These are phyloP conservation scores for Frankliniella fusca DNA, from an alignment of 2,888 invertebrate species.

Conservation along the genomic window DNA sequence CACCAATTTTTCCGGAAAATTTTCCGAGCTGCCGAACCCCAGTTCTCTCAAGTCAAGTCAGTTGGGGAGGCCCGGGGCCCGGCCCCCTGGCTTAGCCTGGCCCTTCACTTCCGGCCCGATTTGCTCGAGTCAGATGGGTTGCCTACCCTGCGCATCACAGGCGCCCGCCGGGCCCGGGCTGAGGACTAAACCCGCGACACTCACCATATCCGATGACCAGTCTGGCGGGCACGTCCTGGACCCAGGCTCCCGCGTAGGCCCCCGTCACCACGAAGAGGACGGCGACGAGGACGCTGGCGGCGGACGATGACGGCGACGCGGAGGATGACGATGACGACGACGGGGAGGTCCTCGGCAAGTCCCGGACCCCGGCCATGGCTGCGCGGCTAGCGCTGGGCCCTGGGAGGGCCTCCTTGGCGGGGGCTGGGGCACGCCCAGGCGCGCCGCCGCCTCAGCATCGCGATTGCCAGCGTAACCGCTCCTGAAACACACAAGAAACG, in stretches of 20 bases:
- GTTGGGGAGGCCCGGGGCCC: no score
- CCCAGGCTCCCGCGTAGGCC: neutral
- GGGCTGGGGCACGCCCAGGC: neutral
- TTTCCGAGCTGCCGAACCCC: no score
- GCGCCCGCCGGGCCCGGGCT: no score
- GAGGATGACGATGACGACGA: neutral
- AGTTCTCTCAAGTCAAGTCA: no score
- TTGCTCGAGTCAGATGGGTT: no score
- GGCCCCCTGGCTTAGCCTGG: no score
- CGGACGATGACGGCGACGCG: neutral
- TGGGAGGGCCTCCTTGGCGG: neutral
- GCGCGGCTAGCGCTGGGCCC: neutral
- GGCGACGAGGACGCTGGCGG: neutral
- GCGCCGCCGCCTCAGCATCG: conserved; percentile 8
- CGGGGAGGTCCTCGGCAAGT: neutral
- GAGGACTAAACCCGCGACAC: neutral
- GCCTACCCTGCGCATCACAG: no score
- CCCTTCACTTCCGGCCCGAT: no score
- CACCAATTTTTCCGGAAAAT: no score
- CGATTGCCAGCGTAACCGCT: neutral
- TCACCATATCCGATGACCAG: conserved; percentile 8
- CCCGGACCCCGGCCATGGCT: neutral
- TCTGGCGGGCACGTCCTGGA: neutral
- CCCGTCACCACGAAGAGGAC: neutral
- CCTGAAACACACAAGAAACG: neutral